Percentiles rank a stretch among this genome's conserved stretches.
Evolutionary conservation across 2,797 vertebrate genomes (phyloP).

Genomic region (Chaetodon trifasciatus): DNA sequence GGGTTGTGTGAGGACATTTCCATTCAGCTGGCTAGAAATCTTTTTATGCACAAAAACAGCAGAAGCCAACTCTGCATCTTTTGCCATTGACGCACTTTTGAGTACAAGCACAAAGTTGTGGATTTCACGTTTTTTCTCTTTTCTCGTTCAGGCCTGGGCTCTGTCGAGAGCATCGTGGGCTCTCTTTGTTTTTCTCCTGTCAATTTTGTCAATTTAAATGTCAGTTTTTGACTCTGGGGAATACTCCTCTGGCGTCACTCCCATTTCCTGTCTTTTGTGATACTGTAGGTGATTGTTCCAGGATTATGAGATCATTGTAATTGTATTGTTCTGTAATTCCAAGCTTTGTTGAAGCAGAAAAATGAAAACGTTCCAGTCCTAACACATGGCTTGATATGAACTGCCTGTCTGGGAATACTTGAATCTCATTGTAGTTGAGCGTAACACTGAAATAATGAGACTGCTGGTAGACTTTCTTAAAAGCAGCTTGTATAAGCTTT

Average conservation of each 20-base stretch:
- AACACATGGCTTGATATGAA: constrained; percentile 42
- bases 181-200: not conserved
- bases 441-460: constrained; percentile 49
- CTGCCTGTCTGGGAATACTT: constrained; percentile 61
- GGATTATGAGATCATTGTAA: constrained; percentile 57
- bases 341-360: constrained; percentile 60
- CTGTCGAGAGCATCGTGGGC: not conserved
- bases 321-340: constrained; percentile 54
- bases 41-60: not conserved
- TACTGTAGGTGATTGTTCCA: constrained; percentile 21
- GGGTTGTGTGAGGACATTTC: not conserved
- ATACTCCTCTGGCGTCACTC: not conserved
- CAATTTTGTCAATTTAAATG: not conserved
- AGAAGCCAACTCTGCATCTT: too few relatives aligned
- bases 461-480: constrained; percentile 36
- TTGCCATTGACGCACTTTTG: too few relatives aligned
- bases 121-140: not conserved
- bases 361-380: constrained; percentile 46
- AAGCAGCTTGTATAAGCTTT: constrained; percentile 53
- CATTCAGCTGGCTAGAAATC: not conserved
- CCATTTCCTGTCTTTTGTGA: constrained; percentile 9
- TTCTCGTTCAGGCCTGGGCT: not conserved
- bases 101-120: too few relatives aligned
- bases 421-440: constrained; percentile 35
- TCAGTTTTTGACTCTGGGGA: not conserved